Conservation (phyloP, 1,140 invertebrate genomes). For the Pomacea maculata region DNA sequence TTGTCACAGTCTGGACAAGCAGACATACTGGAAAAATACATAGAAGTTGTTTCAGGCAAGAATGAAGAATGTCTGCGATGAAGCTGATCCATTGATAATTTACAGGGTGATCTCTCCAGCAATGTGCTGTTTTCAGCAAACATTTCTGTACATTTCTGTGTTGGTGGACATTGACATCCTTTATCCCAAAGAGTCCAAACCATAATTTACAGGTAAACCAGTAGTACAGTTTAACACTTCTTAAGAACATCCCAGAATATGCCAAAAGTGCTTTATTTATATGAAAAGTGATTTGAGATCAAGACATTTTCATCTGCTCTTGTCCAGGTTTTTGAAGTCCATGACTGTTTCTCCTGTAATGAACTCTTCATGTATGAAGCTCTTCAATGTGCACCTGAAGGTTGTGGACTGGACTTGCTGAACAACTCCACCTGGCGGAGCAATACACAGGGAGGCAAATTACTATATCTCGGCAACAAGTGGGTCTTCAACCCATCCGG, state of each 20-base stretch:
- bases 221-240: neutral
- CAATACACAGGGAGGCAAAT: conserved; percentile 49
- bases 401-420: conserved; percentile 44
- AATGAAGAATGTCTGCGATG: too few relatives aligned
- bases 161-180: too few relatives aligned
- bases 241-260: neutral
- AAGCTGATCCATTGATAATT: too few relatives aligned
- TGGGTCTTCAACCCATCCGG: conserved; percentile 98
- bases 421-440: conserved; percentile 45
- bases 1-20: too few relatives aligned
- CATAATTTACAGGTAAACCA: too few relatives aligned
- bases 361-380: conserved; percentile 99
- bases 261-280: neutral
- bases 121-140: too few relatives aligned
- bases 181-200: too few relatives aligned
- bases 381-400: conserved; percentile 84
- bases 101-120: too few relatives aligned
- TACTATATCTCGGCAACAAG: conserved; percentile 78
- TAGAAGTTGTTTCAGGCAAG: too few relatives aligned
- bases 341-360: conserved; percentile 98
- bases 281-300: neutral
- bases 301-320: conserved; percentile 73
- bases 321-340: conserved; percentile 92
- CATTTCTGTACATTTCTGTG: too few relatives aligned
- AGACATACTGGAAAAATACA: too few relatives aligned